Base-by-base conservation (phyloP, 2,797 vertebrate genomes). In the Ctenopoma multispine region DNA sequence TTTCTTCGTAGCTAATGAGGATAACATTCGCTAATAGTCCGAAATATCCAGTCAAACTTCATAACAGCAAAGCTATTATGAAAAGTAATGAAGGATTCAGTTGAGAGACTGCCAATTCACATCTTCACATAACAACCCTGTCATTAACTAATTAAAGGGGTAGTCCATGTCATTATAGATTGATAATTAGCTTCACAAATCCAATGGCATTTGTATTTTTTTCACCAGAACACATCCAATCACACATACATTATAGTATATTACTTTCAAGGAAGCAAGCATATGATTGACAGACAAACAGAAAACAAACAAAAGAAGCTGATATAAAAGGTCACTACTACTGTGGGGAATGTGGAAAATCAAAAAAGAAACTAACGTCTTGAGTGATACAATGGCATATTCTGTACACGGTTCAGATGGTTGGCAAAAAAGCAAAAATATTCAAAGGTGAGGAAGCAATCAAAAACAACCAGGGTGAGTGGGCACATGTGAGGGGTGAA, bases 181-280 rank as follows among this genome's bases (percentile, higher is more conserved):
- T 80, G 60, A 89, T 81, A 66, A 86, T 83, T 84, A 77, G 41
- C 47, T 79, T 85, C 41, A 83, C 43, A 87, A 80, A 83, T 79
- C 48, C 79, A 80, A 73, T 83, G 56, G 61, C 48, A 57, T 64
- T 72, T 29, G 3, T 56, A 34, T 70, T 41, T 23, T 38, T 55
- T 68, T 66, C 65, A 90, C 77, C 84, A 87, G 75, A 72, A 92
- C 82, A 90, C 86, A 90, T 64, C 81, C 75, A 51, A 84, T 89
- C 87, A 89, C 89, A 90, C 79, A 69, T 83, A 91, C 75, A 86
- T 74, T 87, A 89, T 76, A 81, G 66, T 75, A 83, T 89, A 87
- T 77, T 67, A 90, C 84, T 83, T 82, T 89, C 85, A 84, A 90
- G 86, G 75, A 91, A 87, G 87, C 92, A 92, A 92, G 91, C 90